Evolutionary conservation across 2,797 vertebrate genomes (phyloP).

Genomic region (Parauchenoglanis punctatus): DNA sequence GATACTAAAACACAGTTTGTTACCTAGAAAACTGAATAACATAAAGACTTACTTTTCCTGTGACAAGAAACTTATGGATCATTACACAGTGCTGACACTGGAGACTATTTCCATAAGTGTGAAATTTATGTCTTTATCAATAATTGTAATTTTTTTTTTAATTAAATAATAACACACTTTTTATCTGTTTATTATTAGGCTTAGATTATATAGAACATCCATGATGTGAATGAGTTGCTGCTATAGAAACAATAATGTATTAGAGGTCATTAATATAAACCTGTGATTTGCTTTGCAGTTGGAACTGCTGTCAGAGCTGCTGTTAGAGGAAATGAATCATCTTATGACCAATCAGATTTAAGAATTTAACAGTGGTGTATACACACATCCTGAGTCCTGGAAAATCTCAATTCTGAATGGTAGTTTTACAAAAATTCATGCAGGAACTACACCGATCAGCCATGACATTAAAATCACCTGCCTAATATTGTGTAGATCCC

Average conservation of each 20-base stretch:
- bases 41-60: background rate
- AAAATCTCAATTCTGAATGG: background rate
- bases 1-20: background rate
- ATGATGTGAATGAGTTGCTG: background rate
- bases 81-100: background rate
- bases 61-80: background rate
- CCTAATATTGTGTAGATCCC: no score
- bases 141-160: background rate
- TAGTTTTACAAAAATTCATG: background rate
- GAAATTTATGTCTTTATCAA: background rate
- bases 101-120: background rate
- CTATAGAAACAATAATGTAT: background rate
- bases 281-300: background rate
- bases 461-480: no score
- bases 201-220: background rate
- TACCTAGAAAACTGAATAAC: background rate
- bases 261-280: background rate
- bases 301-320: background rate
- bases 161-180: background rate
- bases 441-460: background rate
- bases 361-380: background rate
- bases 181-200: background rate
- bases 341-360: background rate
- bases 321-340: background rate
- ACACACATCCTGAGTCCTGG: background rate